phyloP scores from a whole-genome alignment of 2,888 invertebrate genomes.

The Dicranocentrus wangi region DNA sequence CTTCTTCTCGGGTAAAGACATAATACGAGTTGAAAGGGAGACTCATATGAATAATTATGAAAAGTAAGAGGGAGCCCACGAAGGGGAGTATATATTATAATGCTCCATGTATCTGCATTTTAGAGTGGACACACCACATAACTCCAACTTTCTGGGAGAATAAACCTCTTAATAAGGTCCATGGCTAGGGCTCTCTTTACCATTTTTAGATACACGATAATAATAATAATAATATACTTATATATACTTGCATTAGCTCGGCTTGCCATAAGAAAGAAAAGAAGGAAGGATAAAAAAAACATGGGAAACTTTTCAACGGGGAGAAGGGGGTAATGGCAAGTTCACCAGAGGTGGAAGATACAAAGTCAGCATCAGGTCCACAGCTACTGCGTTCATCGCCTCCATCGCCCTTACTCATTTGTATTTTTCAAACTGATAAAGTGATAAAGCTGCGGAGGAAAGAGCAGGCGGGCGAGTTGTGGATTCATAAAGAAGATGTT shows the following conservation, averaged over 20 bases:
- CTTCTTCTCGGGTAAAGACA: no score
- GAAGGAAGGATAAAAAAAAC: no score
- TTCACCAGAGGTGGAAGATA: background rate
- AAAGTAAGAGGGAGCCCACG: background rate
- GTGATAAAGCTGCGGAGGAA: conserved; percentile 44
- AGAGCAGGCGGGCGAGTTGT: conserved; percentile 2
- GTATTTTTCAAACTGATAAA: conserved; percentile 42
- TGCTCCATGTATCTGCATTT: background rate
- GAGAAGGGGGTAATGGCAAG: background rate
- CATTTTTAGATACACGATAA: conserved; percentile 29
- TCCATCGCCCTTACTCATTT: conserved; percentile 36
- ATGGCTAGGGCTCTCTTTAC: conserved; percentile 27
- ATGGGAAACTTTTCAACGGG: conserved; percentile 4
- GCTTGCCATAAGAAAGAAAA: no score
- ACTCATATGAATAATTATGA: background rate
- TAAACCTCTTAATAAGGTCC: conserved; percentile 62
- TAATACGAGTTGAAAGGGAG: no score
- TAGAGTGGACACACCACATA: conserved; percentile 26
- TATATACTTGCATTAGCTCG: no score
- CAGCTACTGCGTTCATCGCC: conserved; percentile 35
- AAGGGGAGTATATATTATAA: background rate
- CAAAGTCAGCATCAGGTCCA: conserved; percentile 55
- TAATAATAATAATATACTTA: no score
- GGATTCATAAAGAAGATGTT: conserved; percentile 19
- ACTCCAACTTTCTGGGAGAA: conserved; percentile 53